phyloP scores from a whole-genome alignment of 2,797 vertebrate species.

The Enteromius thamalakanensis region DNA sequence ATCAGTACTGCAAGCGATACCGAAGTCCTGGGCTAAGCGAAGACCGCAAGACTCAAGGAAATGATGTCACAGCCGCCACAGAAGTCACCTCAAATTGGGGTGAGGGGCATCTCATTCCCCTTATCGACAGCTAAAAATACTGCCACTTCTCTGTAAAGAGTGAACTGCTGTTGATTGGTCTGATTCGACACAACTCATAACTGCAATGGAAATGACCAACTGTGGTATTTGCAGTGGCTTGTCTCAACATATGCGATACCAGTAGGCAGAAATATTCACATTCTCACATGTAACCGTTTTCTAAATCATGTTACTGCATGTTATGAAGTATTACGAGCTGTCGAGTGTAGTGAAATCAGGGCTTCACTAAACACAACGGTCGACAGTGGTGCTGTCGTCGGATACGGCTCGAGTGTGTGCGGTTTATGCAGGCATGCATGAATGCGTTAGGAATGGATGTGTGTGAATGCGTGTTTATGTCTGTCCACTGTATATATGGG shows the following conservation, averaged over 20 bases:
- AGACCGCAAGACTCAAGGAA: constrained; percentile 17
- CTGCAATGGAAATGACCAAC: neutral
- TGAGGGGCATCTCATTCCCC: constrained; percentile 56
- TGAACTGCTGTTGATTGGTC: constrained; percentile 45
- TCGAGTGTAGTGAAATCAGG: constrained; percentile 44
- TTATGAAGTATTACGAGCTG: constrained; percentile 52
- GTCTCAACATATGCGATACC: constrained; percentile 40
- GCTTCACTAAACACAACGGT: constrained; percentile 48
- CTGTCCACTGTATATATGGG: constrained; percentile 57
- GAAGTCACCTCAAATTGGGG: constrained; percentile 35
- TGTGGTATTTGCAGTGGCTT: constrained; percentile 45
- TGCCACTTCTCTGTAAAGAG: constrained; percentile 67
- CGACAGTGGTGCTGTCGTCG: constrained; percentile 26
- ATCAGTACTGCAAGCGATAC: constrained; percentile 19
- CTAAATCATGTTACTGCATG: constrained; percentile 52
- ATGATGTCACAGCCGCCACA: constrained; percentile 27
- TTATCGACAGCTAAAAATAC: constrained; percentile 69
- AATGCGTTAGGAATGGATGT: constrained; percentile 41
- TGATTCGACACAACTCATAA: constrained; percentile 18
- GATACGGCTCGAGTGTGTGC: constrained; percentile 22
- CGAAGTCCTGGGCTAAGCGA: constrained; percentile 1
- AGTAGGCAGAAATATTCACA: constrained; percentile 27
- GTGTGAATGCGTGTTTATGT: constrained; percentile 68
- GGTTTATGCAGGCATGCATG: constrained; percentile 46
- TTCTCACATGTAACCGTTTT: constrained; percentile 49